These are phyloP conservation scores for Leucozona laternaria DNA, from an alignment of 2,888 invertebrate genomes.

Conservation along the genomic window DNA sequence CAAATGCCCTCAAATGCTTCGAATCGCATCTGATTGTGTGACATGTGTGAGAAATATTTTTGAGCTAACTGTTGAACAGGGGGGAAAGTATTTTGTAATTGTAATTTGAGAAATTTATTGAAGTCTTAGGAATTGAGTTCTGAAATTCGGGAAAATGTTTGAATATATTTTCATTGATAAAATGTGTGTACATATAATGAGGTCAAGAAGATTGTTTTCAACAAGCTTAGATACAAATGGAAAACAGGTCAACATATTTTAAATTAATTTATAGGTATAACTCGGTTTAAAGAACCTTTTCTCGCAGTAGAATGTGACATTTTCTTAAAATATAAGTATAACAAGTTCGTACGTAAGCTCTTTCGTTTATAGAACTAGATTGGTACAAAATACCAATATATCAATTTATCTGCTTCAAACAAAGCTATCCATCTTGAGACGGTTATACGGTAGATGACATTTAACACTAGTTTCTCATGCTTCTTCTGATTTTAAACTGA, in stretches of 20 bases:
- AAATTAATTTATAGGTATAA: background rate
- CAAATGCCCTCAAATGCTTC: slow-evolving; percentile 67
- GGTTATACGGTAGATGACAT: background rate
- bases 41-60: slow-evolving; percentile 73
- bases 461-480: slow-evolving; percentile 46
- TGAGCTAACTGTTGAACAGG: background rate
- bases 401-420: background rate
- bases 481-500: slow-evolving; percentile 38
- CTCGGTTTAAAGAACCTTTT: background rate
- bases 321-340: background rate
- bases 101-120: slow-evolving; percentile 3
- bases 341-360: background rate
- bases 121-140: slow-evolving; percentile 18
- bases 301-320: background rate
- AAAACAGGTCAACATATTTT: background rate
- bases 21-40: slow-evolving; percentile 62
- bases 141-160: background rate
- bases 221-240: background rate
- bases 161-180: background rate
- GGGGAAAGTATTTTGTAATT: slow-evolving; percentile 1
- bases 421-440: background rate
- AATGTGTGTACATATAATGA: background rate
- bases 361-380: background rate
- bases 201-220: background rate
- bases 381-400: background rate